Conservation (phyloP, 2,113 vertebrate genomes). For the Narcine bancroftii region DNA sequence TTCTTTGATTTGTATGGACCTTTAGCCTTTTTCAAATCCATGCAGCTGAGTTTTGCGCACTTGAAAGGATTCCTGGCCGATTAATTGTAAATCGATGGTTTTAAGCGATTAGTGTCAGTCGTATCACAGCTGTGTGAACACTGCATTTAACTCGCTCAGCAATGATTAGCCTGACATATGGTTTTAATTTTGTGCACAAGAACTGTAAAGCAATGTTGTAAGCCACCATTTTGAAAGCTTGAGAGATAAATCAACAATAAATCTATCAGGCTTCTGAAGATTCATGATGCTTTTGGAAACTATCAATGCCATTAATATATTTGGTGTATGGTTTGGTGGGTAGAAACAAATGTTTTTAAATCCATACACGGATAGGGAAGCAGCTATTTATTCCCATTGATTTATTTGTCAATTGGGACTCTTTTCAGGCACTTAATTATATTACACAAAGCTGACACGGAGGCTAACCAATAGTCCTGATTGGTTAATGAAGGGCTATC, state of each 20-base stretch:
- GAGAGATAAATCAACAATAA: background rate
- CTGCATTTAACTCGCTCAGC: background rate
- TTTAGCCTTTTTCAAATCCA: background rate
- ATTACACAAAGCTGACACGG: background rate
- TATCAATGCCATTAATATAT: background rate
- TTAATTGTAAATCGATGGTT: conserved; percentile 23
- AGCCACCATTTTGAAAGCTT: background rate
- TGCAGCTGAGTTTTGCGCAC: background rate
- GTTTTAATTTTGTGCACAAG: background rate
- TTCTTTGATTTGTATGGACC: background rate
- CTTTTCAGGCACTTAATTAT: conserved; percentile 13
- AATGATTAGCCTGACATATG: background rate
- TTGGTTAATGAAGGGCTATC: conserved; percentile 5
- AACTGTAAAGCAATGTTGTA: background rate
- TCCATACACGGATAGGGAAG: background rate
- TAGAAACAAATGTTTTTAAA: background rate
- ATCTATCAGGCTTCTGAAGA: background rate
- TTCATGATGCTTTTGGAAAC: background rate
- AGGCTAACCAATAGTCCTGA: background rate
- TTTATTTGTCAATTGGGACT: background rate
- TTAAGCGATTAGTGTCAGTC: conserved; percentile 14
- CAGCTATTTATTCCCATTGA: background rate
- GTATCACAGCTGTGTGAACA: background rate
- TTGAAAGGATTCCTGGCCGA: background rate
- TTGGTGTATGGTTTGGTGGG: background rate